Evolutionary conservation across 2,113 vertebrate species (phyloP).

Genomic region (Baryphthengus martii): DNA sequence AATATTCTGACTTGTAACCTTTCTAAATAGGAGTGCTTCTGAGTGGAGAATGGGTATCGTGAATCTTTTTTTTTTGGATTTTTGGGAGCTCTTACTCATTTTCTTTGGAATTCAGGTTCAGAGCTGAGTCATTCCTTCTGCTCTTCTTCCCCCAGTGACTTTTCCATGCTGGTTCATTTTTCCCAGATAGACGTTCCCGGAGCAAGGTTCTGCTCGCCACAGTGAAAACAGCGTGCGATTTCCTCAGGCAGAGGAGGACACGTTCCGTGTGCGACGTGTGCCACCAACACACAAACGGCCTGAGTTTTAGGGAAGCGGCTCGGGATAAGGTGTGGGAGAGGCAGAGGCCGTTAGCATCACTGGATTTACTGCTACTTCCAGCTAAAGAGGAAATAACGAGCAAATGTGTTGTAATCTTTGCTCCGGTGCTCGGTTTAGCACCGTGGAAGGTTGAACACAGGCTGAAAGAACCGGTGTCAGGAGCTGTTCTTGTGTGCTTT

Average conservation of each 20-base stretch:
- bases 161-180: conserved; percentile 49
- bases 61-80: neutral
- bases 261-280: fast-evolving
- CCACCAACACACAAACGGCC: fast-evolving
- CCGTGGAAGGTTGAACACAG: neutral
- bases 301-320: neutral
- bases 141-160: conserved; percentile 28
- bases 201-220: neutral
- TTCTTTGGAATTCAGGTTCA: conserved; percentile 38
- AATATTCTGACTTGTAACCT: neutral
- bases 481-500: neutral
- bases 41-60: neutral
- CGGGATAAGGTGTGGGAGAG: neutral
- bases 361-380: neutral
- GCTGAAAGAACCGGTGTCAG: neutral
- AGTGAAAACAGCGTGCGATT: neutral
- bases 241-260: neutral
- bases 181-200: conserved; percentile 1
- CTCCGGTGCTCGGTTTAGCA: neutral
- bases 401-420: neutral
- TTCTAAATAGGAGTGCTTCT: neutral
- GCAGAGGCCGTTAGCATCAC: neutral
- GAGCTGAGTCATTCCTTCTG: conserved; percentile 61
- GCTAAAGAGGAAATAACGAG: neutral
- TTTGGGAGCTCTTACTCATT: conserved; percentile 60